Conservation (phyloP, 2,797 vertebrate genomes). For the Salmo trutta region DNA sequence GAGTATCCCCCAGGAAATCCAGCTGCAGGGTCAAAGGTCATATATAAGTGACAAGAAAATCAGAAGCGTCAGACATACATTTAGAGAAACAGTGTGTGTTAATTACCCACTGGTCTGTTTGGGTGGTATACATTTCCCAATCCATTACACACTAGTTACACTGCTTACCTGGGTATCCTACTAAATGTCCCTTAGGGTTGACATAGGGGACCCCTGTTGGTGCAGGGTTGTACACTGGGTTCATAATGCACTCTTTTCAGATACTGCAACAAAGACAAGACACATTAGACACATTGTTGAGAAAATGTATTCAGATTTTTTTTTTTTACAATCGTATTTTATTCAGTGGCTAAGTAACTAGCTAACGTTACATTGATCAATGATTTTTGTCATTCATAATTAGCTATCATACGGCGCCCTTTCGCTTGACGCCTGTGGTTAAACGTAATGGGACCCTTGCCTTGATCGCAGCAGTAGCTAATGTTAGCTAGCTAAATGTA, state of each 20-base stretch:
- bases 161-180: constrained; percentile 91
- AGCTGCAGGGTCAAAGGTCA: constrained; percentile 65
- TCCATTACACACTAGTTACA: background rate
- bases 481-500: background rate
- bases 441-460: background rate
- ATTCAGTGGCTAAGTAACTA: background rate
- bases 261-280: constrained; percentile 38
- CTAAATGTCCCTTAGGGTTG: constrained; percentile 87
- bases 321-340: background rate
- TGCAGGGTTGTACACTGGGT: constrained; percentile 96
- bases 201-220: constrained; percentile 96
- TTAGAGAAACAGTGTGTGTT: background rate
- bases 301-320: background rate
- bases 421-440: background rate
- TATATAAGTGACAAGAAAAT: background rate
- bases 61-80: background rate
- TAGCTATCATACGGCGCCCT: background rate
- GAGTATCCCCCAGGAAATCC: constrained; percentile 96
- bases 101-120: background rate
- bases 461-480: background rate
- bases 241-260: constrained; percentile 82
- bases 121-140: background rate
- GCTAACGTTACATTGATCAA: background rate
- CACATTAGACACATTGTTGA: background rate
- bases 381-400: background rate